Evolutionary conservation across 2,113 vertebrate genomes (phyloP).

Genomic region (Bagarius yarrelli): DNA sequence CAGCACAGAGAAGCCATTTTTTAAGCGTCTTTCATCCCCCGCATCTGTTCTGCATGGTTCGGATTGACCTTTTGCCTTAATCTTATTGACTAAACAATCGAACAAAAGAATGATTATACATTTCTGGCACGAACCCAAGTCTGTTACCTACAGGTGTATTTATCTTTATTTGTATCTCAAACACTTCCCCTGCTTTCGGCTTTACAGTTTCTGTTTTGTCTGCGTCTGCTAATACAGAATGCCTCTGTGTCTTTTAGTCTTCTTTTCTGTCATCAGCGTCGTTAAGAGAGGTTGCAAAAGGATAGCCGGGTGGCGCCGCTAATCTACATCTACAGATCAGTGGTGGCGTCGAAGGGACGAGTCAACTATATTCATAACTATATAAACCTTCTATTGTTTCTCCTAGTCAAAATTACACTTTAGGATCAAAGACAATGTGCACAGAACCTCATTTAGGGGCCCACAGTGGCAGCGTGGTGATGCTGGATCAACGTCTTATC

Average conservation of each 20-base stretch:
- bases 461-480: too few relatives aligned
- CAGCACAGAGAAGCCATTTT: not conserved
- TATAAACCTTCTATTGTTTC: not conserved
- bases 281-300: constrained; percentile 12
- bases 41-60: not conserved
- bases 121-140: not conserved
- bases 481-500: too few relatives aligned
- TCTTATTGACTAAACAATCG: not conserved
- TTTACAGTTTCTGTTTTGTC: constrained; percentile 19
- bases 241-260: not conserved
- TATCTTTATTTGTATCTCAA: constrained; percentile 19
- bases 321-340: constrained; percentile 24
- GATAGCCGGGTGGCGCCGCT: constrained; percentile 38
- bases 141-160: not conserved
- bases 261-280: not conserved
- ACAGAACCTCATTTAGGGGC: too few relatives aligned
- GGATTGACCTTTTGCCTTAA: not conserved
- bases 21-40: not conserved
- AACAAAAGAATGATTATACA: not conserved
- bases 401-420: not conserved
- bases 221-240: constrained; percentile 20
- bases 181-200: not conserved
- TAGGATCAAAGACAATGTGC: not conserved
- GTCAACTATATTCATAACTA: not conserved
- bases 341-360: constrained; percentile 1